Conservation (phyloP, 2,888 invertebrate genomes). For the Icerya purchasi region DNA sequence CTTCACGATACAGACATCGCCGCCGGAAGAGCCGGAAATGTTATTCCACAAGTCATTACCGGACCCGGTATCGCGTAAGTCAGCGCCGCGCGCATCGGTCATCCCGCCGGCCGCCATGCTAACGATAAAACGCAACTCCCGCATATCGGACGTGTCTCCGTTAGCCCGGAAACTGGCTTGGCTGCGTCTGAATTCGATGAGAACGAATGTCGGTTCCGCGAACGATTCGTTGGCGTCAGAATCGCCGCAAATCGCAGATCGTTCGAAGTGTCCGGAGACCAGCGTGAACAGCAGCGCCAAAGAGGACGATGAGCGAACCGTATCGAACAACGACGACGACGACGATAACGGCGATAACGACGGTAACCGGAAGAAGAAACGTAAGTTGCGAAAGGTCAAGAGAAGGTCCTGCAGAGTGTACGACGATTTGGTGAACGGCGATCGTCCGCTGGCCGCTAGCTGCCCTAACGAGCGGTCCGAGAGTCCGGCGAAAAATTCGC, state of each 20-base stretch:
- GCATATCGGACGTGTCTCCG: constrained; percentile 30
- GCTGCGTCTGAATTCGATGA: constrained; percentile 13
- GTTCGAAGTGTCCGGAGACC: not conserved
- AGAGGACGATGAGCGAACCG: no score
- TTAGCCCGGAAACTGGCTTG: constrained; percentile 34
- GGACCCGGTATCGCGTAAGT: constrained; percentile 2
- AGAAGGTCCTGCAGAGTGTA: not conserved
- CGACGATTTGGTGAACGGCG: not conserved
- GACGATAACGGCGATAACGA: not conserved
- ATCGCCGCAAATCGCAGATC: constrained; percentile 2
- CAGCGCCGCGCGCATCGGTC: constrained; percentile 7
- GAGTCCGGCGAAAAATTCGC: no score
- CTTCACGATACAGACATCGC: constrained; percentile 25
- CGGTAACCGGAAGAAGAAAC: not conserved
- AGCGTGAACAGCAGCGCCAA: not conserved
- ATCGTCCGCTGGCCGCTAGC: not conserved
- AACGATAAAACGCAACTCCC: constrained; percentile 8
- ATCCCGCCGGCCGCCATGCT: constrained; percentile 9
- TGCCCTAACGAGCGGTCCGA: not conserved
- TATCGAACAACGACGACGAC: not conserved
- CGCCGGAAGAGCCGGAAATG: constrained; percentile 19
- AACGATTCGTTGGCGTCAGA: constrained; percentile 8
- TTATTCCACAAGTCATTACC: constrained; percentile 20
- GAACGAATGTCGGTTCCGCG: constrained; percentile 10
- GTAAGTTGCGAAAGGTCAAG: not conserved